Conservation (phyloP, 2,113 vertebrate genomes). For the Dipodomys spectabilis region DNA sequence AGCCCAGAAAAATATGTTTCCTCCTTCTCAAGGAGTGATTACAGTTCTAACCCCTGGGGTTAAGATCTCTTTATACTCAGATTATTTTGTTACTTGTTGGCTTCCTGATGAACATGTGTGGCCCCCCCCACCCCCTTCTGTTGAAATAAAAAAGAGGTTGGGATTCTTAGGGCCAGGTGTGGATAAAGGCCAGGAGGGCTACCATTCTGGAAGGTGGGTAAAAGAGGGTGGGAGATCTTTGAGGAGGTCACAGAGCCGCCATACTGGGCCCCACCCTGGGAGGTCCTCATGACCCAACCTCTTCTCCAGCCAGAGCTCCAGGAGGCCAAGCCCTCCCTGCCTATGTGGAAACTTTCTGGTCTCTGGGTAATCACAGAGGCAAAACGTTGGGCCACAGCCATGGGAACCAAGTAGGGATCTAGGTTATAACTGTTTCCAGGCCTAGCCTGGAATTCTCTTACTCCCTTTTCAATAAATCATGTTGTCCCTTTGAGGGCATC, state of each 20-base stretch:
- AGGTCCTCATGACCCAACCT: not conserved
- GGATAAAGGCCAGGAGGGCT: not conserved
- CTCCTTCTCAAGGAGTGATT: not conserved
- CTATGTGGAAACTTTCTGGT: not conserved
- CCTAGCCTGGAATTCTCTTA: conserved; percentile 29
- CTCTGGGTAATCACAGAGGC: not conserved
- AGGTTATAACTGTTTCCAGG: not conserved
- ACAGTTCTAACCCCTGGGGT: not conserved
- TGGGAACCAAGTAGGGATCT: not conserved
- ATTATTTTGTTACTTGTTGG: not conserved
- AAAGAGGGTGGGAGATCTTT: no score
- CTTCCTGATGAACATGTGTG: not conserved
- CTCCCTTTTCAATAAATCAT: conserved; percentile 63
- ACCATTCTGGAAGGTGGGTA: not conserved
- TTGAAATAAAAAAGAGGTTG: not conserved
- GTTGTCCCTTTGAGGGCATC: not conserved
- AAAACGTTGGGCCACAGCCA: not conserved
- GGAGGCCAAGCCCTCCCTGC: not conserved
- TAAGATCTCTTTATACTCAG: not conserved
- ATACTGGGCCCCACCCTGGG: not conserved
- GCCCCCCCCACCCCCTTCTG: not conserved
- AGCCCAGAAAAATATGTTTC: not conserved
- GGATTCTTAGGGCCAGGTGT: not conserved
- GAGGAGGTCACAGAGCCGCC: not conserved
- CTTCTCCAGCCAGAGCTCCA: not conserved